These are phyloP conservation scores for Cremastobaeus sp. DNA, from an alignment of 2,888 invertebrate genomes.

Conservation along the genomic window DNA sequence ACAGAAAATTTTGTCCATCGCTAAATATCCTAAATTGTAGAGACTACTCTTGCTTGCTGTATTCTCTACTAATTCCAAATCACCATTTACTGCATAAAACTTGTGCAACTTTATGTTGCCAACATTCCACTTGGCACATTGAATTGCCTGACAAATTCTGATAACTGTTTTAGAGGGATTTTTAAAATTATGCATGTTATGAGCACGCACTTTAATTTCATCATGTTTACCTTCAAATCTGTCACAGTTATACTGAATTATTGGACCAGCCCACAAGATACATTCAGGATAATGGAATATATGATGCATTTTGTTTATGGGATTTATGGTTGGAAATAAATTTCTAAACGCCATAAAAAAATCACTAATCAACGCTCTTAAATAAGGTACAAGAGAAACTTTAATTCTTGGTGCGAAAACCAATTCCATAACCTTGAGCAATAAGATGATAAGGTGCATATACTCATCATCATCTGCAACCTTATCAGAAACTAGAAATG, in stretches of 20 bases:
- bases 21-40: too few species aligned
- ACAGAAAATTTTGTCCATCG: too few species aligned
- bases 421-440: slow-evolving; percentile 13
- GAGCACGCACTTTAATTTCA: slow-evolving; percentile 32
- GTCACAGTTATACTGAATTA: slow-evolving; percentile 34
- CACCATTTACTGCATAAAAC: slow-evolving; percentile 10
- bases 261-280: slow-evolving; percentile 45
- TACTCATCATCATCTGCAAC: slow-evolving; percentile 38
- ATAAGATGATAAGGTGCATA: background rate
- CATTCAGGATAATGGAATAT: too few species aligned
- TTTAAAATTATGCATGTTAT: slow-evolving; percentile 50
- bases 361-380: too few species aligned
- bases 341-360: background rate
- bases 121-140: slow-evolving; percentile 27
- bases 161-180: slow-evolving; percentile 53
- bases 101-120: slow-evolving; percentile 13
- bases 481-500: slow-evolving; percentile 56
- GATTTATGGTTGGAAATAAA: slow-evolving; percentile 53
- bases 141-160: slow-evolving; percentile 29
- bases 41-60: background rate
- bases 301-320: slow-evolving; percentile 63
- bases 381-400: slow-evolving; percentile 18
- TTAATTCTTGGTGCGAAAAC: slow-evolving; percentile 20
- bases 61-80: background rate
- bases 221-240: slow-evolving; percentile 52